These are phyloP conservation scores for Mamestra brassicae DNA, from an alignment of 2,888 invertebrate genomes.

Conservation along the genomic window DNA sequence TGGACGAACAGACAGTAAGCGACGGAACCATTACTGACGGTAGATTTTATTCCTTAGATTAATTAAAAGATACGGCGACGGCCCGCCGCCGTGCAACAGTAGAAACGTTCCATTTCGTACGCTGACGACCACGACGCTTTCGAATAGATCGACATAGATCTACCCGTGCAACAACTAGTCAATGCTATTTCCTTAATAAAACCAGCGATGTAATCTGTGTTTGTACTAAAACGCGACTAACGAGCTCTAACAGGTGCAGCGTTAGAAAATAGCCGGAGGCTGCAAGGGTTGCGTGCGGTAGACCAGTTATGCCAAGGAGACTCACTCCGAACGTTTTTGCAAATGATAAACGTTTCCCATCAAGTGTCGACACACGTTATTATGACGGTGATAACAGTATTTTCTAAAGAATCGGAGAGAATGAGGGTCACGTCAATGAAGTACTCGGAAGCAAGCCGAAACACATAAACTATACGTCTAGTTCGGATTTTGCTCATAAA, in stretches of 20 bases:
- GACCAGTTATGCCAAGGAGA: constrained; percentile 87
- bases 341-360: constrained; percentile 87
- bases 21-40: constrained; percentile 82
- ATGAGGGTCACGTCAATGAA: constrained; percentile 47
- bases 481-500: constrained; percentile 70
- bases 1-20: constrained; percentile 73
- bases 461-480: constrained; percentile 63
- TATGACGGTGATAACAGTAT: constrained; percentile 69
- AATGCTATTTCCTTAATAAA: constrained; percentile 62
- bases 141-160: constrained; percentile 68
- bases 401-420: constrained; percentile 60
- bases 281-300: constrained; percentile 85
- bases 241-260: constrained; percentile 81
- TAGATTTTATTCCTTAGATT: constrained; percentile 88
- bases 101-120: constrained; percentile 83
- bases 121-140: constrained; percentile 72
- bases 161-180: constrained; percentile 57
- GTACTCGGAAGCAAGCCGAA: constrained; percentile 36
- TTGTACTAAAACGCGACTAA: constrained; percentile 68
- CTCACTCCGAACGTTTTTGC: constrained; percentile 82
- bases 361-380: constrained; percentile 77
- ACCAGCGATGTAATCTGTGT: constrained; percentile 76
- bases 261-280: constrained; percentile 83
- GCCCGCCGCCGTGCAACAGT: constrained; percentile 78
- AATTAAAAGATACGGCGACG: constrained; percentile 88